Conservation (phyloP, 1,140 invertebrate species). For the Zaprionus africanus region DNA sequence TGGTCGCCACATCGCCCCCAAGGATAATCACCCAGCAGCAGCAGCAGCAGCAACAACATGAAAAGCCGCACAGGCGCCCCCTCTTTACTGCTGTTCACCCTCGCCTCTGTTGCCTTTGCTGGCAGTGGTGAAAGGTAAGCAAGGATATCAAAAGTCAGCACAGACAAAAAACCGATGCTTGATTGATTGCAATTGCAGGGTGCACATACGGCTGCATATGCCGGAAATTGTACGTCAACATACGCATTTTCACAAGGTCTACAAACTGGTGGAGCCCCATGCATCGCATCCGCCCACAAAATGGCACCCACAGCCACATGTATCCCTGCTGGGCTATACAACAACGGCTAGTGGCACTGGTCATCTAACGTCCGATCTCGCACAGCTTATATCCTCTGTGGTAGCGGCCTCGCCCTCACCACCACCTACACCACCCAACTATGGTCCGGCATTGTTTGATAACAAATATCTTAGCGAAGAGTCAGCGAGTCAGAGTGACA, state of each 20-base stretch:
- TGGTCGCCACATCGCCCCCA: constrained; percentile 15
- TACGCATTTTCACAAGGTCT: constrained; percentile 72
- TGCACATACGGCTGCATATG: constrained; percentile 79
- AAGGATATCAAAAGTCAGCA: not conserved
- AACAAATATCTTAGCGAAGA: constrained; percentile 48
- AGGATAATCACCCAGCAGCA: constrained; percentile 29
- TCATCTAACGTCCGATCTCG: constrained; percentile 53
- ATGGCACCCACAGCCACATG: constrained; percentile 45
- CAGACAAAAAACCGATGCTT: too few species aligned
- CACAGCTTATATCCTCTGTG: constrained; percentile 60
- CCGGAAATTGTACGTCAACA: constrained; percentile 73
- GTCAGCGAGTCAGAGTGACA: constrained; percentile 5
- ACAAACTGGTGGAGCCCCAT: constrained; percentile 45
- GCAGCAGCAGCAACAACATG: not conserved
- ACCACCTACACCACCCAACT: constrained; percentile 54
- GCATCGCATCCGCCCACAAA: constrained; percentile 9
- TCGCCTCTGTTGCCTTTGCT: constrained; percentile 17
- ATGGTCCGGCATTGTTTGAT: constrained; percentile 63
- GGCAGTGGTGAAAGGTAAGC: constrained; percentile 62
- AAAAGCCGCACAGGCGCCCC: not conserved
- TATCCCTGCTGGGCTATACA: constrained; percentile 71
- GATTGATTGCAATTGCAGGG: constrained; percentile 40
- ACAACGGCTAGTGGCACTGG: constrained; percentile 62
- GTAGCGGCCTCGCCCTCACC: constrained; percentile 36
- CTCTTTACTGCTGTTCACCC: constrained; percentile 24